Base-by-base conservation (phyloP, 2,888 invertebrate species). In the Ceramica pisi region DNA sequence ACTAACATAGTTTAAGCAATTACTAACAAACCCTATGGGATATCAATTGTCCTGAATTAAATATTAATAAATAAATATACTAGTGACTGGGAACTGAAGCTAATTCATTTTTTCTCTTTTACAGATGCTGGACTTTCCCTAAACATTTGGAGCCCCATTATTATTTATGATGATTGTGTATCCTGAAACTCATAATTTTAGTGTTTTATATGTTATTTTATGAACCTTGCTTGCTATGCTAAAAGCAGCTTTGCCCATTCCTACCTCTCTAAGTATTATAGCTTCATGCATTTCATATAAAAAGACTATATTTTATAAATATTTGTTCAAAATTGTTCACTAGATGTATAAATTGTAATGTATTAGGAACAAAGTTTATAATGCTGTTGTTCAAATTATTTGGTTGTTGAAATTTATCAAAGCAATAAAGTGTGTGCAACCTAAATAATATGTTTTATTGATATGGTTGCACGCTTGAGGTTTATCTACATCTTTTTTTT, bases 41-140 rank as follows among this genome's bases (percentile, higher is more conserved):
- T n/a, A n/a, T n/a, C n/a, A n/a, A n/a, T n/a, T n/a, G n/a, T n/a
- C n/a, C n/a, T n/a, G n/a, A n/a, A n/a, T n/a, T n/a, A n/a, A n/a
- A n/a, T n/a, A n/a, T n/a, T n/a, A n/a, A n/a, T n/a, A n/a, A n/a
- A n/a, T n/a, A 31, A 3, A 31, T 31, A 5, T 31, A 31, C 2
- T 31, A 31, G 5, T 31, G 31, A 31, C 31, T 31, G 8, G 14
- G 38, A 19, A 46, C 12, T 35, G 9, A 23, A 21, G n/a, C 12
- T 4, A 3, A 16, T 12, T 31, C 1, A 12, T 19, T 8, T 1
- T 21, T 9, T 50, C 19, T 55, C 31, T 60, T 46, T 96, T 95
- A 66, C 93, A 96, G 96, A 96, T 96, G 95, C 88, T 96, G 87
- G 96, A 96, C 85, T 96, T 96, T 87, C 96, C 96, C 7, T 96